Percentiles rank a stretch among this genome's conserved stretches.
Conservation (phyloP, 2,888 invertebrate species). For the Megastigmus dorsalis region DNA sequence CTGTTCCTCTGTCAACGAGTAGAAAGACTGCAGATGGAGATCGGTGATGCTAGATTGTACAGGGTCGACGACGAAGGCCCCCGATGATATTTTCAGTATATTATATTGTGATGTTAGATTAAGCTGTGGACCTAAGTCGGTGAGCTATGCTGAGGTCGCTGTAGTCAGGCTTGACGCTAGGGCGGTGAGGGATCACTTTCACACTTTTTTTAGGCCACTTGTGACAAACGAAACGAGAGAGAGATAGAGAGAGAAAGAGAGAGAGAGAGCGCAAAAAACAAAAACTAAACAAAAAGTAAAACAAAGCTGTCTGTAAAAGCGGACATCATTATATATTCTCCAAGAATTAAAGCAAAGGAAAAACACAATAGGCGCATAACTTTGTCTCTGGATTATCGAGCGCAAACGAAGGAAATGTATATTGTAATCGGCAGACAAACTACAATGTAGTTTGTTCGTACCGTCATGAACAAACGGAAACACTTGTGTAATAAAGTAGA, state of each 20-base stretch:
- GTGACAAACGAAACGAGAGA: conserved; percentile 41
- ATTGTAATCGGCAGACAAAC: conserved; percentile 72
- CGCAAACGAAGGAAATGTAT: conserved; percentile 66
- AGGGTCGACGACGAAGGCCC: conserved; percentile 57
- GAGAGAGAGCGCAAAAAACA: too few species aligned
- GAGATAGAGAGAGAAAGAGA: too few species aligned
- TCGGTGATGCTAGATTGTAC: conserved; percentile 56
- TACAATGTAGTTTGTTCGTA: conserved; percentile 74
- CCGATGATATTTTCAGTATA: conserved; percentile 67
- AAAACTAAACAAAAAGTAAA: conserved; percentile 24
- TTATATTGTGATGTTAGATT: conserved; percentile 74
- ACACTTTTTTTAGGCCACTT: conserved; percentile 64
- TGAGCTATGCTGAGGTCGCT: conserved; percentile 72
- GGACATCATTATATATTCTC: conserved; percentile 61
- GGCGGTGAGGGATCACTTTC: conserved; percentile 70
- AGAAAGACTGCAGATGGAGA: conserved; percentile 52
- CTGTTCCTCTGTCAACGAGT: conserved; percentile 53
- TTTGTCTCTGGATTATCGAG: conserved; percentile 67
- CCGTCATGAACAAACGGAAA: conserved; percentile 72
- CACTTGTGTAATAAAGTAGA: conserved; percentile 74
- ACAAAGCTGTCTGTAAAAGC: conserved; percentile 53
- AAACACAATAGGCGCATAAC: conserved; percentile 63
- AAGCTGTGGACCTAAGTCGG: conserved; percentile 71
- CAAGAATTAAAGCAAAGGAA: conserved; percentile 60
- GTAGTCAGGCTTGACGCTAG: conserved; percentile 67